phyloP scores from a whole-genome alignment of 2,113 vertebrate species.

The Chloropsis cyanopogon region DNA sequence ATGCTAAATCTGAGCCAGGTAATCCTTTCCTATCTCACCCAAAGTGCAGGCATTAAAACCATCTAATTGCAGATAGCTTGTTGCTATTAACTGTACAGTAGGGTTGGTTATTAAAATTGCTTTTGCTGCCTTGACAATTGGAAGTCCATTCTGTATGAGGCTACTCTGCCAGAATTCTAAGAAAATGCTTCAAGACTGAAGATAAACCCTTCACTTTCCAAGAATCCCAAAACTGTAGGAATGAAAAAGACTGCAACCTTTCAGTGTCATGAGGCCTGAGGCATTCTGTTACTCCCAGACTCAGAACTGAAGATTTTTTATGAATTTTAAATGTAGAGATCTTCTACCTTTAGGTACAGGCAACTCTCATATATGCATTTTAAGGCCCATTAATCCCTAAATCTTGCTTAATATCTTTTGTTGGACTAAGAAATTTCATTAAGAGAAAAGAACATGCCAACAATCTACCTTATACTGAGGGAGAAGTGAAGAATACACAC shows the following conservation, averaged over 20 bases:
- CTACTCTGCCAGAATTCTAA: background rate
- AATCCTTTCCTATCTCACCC: background rate
- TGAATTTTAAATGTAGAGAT: background rate
- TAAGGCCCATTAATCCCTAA: background rate
- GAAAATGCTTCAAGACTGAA: background rate
- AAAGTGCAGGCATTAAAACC: background rate
- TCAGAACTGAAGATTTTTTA: background rate
- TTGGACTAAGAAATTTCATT: background rate
- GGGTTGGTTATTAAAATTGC: fast-evolving
- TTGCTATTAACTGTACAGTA: background rate
- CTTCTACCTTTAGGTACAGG: background rate
- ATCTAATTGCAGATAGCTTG: background rate
- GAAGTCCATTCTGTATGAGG: background rate
- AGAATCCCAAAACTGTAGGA: background rate
- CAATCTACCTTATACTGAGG: background rate
- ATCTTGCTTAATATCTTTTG: background rate
- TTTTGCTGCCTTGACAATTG: background rate
- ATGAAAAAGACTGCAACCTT: background rate
- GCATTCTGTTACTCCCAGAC: background rate
- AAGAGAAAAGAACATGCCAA: background rate
- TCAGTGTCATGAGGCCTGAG: background rate
- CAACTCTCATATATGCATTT: background rate
- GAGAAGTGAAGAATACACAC: background rate
- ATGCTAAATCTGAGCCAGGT: background rate
- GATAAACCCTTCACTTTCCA: background rate